These are phyloP conservation scores for Orchesella cincta DNA, from an alignment of 1,140 invertebrate genomes.

Conservation along the genomic window DNA sequence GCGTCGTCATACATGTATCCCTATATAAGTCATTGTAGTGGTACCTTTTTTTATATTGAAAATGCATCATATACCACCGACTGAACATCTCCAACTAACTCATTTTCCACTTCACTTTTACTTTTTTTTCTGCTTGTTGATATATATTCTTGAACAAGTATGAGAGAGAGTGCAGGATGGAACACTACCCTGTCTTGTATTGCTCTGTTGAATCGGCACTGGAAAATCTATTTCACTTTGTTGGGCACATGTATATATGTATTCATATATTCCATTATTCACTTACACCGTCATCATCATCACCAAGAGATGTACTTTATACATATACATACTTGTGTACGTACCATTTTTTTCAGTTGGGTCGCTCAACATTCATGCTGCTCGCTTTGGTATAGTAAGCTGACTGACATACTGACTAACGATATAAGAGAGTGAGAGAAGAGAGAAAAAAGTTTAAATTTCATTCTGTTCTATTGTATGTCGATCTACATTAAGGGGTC, in stretches of 20 bases:
- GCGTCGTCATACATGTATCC: too few relatives aligned
- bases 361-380: too few relatives aligned
- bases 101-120: neutral
- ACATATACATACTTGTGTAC: neutral
- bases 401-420: too few relatives aligned
- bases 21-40: neutral
- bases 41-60: neutral
- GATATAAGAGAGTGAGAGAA: neutral
- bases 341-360: too few relatives aligned
- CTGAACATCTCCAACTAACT: neutral
- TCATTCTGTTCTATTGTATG: conserved; percentile 27
- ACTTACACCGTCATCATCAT: neutral
- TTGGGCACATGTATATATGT: neutral
- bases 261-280: neutral
- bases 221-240: neutral
- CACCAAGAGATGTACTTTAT: neutral
- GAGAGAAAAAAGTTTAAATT: conserved; percentile 1
- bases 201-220: neutral
- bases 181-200: neutral
- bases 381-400: too few relatives aligned
- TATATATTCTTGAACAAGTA: neutral
- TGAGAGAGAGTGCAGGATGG: neutral
- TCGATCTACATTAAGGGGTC: conserved; percentile 47
- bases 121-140: neutral
- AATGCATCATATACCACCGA: neutral